phyloP scores from a whole-genome alignment of 2,113 vertebrate species.

The Periophthalmodon schlosseri region DNA sequence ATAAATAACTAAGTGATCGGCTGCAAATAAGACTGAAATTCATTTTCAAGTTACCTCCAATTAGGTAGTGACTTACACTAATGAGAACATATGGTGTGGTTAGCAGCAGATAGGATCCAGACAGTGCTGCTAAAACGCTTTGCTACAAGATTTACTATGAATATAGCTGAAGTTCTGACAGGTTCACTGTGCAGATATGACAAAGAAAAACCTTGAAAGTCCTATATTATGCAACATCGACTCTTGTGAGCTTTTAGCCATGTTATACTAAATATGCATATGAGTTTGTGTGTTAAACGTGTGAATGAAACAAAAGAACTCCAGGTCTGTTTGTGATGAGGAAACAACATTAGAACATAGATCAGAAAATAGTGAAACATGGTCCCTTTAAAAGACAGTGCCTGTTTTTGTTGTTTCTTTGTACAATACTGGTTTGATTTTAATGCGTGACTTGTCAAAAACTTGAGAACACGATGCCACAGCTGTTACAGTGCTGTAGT shows the following conservation, averaged over 20 bases:
- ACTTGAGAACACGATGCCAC: not conserved
- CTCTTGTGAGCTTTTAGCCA: too few relatives aligned
- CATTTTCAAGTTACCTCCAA: not conserved
- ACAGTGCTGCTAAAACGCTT: not conserved
- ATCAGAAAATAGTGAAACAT: too few relatives aligned
- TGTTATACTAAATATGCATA: too few relatives aligned
- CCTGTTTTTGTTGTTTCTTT: not conserved
- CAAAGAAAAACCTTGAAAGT: not conserved
- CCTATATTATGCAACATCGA: too few relatives aligned
- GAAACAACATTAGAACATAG: too few relatives aligned
- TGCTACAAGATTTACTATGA: not conserved
- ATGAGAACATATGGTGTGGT: not conserved
- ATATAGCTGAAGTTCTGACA: not conserved
- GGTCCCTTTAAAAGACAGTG: not conserved
- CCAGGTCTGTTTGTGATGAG: too few relatives aligned
- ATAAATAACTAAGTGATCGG: not conserved
- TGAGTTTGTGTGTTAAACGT: too few relatives aligned
- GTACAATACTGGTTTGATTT: slow-evolving; percentile 1
- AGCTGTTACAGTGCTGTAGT: not conserved
- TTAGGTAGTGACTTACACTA: not conserved
- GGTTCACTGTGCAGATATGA: not conserved
- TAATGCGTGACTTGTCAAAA: slow-evolving; percentile 3
- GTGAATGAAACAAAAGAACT: too few relatives aligned
- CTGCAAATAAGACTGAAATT: not conserved
- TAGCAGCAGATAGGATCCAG: not conserved